These are phyloP conservation scores for Ceratina japonica DNA, from an alignment of 1,140 invertebrate genomes.

Conservation along the genomic window DNA sequence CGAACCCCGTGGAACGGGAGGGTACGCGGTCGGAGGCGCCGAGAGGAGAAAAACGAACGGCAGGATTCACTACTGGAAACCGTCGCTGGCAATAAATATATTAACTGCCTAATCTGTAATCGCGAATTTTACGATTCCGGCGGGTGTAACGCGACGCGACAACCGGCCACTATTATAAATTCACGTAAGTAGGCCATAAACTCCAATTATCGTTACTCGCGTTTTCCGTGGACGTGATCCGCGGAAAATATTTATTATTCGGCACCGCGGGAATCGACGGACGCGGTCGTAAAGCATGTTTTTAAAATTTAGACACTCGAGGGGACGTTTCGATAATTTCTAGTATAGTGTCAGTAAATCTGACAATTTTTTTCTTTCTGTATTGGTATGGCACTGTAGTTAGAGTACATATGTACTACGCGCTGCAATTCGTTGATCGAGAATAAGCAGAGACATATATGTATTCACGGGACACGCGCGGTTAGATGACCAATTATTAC, in stretches of 20 bases:
- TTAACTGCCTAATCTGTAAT: constrained; percentile 54
- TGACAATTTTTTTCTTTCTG: background rate
- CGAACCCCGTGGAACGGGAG: background rate
- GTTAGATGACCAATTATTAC: too few species aligned
- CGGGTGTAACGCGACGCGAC: background rate
- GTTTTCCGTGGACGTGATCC: constrained; percentile 58
- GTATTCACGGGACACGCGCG: too few species aligned
- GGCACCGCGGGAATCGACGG: constrained; percentile 6
- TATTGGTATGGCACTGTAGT: too few species aligned
- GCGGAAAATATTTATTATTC: constrained; percentile 57
- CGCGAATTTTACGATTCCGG: constrained; percentile 53
- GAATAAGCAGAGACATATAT: too few species aligned
- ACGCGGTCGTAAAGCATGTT: constrained; percentile 50
- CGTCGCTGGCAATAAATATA: constrained; percentile 31
- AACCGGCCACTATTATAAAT: constrained; percentile 48
- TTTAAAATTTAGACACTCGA: constrained; percentile 26
- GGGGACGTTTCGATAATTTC: constrained; percentile 30
- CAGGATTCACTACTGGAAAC: constrained; percentile 17
- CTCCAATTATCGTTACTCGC: constrained; percentile 58
- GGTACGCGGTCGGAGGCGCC: background rate
- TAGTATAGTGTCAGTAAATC: constrained; percentile 25
- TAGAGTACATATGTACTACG: too few species aligned
- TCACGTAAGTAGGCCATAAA: constrained; percentile 55
- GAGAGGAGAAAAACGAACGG: background rate
- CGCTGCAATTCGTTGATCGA: background rate